phyloP scores from a whole-genome alignment of 2,797 vertebrate genomes.

The Enteromius viviparus region DNA sequence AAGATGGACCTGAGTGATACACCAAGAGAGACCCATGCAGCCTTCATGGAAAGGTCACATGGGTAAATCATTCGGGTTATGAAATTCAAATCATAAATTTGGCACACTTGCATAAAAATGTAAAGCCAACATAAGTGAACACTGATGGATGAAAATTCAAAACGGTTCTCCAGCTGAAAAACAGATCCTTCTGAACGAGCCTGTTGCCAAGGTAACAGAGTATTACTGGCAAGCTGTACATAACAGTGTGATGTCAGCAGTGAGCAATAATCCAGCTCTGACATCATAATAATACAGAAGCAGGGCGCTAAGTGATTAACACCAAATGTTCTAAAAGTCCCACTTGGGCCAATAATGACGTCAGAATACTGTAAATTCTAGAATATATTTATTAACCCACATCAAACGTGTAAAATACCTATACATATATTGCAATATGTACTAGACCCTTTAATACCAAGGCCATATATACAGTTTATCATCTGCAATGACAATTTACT shows the following conservation, averaged over 20 bases:
- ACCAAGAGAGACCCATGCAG: background rate
- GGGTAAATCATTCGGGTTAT: background rate
- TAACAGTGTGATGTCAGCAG: slow-evolving; percentile 32
- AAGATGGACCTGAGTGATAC: background rate
- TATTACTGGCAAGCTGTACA: slow-evolving; percentile 23
- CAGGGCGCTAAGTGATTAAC: background rate
- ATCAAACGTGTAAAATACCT: background rate
- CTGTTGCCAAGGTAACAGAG: slow-evolving; percentile 28
- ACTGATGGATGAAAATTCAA: background rate
- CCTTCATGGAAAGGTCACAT: background rate
- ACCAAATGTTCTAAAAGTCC: slow-evolving; percentile 9
- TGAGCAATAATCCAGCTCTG: slow-evolving; percentile 10
- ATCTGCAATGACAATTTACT: background rate
- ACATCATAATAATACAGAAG: slow-evolving; percentile 11
- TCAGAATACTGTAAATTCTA: slow-evolving; percentile 47
- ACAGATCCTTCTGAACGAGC: background rate
- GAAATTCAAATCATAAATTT: slow-evolving; percentile 16
- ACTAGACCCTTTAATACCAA: background rate
- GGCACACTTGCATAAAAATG: background rate
- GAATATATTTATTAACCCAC: background rate
- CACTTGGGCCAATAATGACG: slow-evolving; percentile 49
- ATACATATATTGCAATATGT: background rate
- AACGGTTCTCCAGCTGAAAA: background rate
- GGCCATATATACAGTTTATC: background rate
- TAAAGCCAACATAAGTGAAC: background rate